Evolutionary conservation across 2,797 vertebrate genomes (phyloP), one percentile per base, ranked within the genome.

Genomic region (Alfaro cultratus): DNA sequence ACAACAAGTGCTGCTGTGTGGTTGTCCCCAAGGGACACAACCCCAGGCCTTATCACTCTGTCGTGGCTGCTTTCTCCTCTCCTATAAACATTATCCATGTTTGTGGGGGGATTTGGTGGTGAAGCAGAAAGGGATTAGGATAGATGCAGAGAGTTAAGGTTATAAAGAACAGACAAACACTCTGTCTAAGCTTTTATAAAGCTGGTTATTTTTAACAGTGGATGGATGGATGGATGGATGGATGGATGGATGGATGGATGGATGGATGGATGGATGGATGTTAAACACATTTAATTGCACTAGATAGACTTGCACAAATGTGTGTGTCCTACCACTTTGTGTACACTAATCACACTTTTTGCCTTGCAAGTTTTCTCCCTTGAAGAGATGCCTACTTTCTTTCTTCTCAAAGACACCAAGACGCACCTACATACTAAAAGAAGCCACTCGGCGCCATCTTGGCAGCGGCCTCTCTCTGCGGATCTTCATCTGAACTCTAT

Each of bases 401-500:
- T 43, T 70, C 29, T 41, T 64, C 55, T 76, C 71, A 43, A 41
- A 75, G 55, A 57, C 55, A 78, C 41, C 62, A 47, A 46, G 47
- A 67, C 41, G 53, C 51, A 47, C 41, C 57, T 57, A 57, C 78
- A 74, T 80, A 83, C 57, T 46, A 47, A 77, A 57, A 72, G 73
- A 70, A 45, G 73, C 80, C 73, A 57, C 72, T 75, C 78, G 72
- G 80, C 79, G 64, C 76, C 67, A 11, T 88, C 73, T 87, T 88
- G 87, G 85, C 88, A 84, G 76, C 74, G 75, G 67, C 85, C 78
- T 85, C 81, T 80, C 81, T 85, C 80, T 74, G 62, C 31, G 16
- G 85, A 75, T 86, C 83, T 78, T 68, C 71, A 74, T 85, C 72
- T 87, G 79, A 91, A 89, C 88, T 84, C 80, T 76, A 64, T 85